A percentile compares a stretch with the other conserved stretches of the same genome.
phyloP scores from a whole-genome alignment of 2,797 vertebrate genomes.

The Esox lucius region DNA sequence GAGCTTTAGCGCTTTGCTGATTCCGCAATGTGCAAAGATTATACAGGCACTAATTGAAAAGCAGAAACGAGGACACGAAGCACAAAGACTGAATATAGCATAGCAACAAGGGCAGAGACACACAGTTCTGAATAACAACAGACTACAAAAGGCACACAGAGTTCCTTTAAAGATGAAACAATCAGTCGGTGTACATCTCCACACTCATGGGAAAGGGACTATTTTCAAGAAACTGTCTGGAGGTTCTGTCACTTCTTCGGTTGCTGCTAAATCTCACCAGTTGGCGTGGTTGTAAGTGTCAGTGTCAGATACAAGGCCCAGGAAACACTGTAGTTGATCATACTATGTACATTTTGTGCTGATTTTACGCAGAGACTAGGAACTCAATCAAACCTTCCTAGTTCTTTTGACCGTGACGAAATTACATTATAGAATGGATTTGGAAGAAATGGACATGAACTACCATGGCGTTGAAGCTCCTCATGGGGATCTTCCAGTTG shows the following conservation, averaged over 20 bases:
- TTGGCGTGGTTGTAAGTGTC: neutral
- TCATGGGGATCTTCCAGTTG: neutral
- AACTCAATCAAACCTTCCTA: neutral
- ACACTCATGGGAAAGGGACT: neutral
- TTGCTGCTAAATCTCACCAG: neutral
- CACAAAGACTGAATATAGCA: conserved; percentile 26
- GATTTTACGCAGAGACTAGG: neutral
- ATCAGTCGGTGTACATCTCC: neutral
- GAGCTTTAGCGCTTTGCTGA: conserved; percentile 34
- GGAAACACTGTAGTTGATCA: neutral
- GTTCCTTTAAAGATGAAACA: conserved; percentile 2
- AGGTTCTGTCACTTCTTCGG: neutral
- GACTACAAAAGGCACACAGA: neutral
- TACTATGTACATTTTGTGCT: neutral
- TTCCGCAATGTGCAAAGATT: conserved; percentile 43
- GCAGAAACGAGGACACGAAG: conserved; percentile 37
- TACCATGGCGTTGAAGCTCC: neutral
- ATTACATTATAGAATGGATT: neutral
- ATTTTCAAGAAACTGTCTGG: neutral
- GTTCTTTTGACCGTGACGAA: neutral
- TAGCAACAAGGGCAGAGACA: conserved; percentile 10
- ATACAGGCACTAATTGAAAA: conserved; percentile 41
- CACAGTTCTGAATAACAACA: conserved; percentile 29
- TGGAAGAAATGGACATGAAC: neutral
- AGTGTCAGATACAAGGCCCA: neutral